These are phyloP conservation scores for Meteorus cinctellus DNA, from an alignment of 2,888 invertebrate species.

Conservation along the genomic window DNA sequence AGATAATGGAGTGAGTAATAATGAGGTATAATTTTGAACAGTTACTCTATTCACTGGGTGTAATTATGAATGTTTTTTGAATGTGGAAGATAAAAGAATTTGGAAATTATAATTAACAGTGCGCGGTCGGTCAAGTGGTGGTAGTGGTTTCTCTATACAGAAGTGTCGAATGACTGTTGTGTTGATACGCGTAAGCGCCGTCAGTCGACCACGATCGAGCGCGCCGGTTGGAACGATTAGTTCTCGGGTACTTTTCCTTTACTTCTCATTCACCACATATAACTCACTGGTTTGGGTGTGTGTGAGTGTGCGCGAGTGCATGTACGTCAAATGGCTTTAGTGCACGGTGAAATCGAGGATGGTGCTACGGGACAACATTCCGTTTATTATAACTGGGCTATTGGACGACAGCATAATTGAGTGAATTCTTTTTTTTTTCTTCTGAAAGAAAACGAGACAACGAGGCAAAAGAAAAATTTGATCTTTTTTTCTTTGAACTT, in stretches of 20 bases:
- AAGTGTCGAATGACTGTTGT: constrained; percentile 23
- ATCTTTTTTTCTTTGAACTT: neutral
- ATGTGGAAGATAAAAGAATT: neutral
- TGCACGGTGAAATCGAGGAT: constrained; percentile 22
- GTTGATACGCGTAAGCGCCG: constrained; percentile 9
- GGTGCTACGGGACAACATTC: constrained; percentile 23
- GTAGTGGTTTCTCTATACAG: neutral
- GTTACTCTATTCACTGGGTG: too few relatives aligned
- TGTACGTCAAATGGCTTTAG: constrained; percentile 1
- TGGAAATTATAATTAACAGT: neutral
- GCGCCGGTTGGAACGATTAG: constrained; percentile 28
- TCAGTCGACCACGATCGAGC: constrained; percentile 38
- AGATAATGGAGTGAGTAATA: too few relatives aligned
- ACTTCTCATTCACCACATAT: constrained; percentile 2
- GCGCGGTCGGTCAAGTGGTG: constrained; percentile 25
- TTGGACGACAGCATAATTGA: neutral
- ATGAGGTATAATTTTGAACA: too few relatives aligned
- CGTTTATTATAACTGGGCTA: neutral
- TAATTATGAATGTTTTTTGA: neutral
- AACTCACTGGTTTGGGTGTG: neutral
- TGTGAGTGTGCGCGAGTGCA: neutral
- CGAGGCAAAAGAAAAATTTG: neutral
- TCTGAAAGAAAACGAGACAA: too few relatives aligned
- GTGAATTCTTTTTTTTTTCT: neutral
- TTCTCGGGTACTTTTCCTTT: constrained; percentile 28